These are phyloP conservation scores for Bursaphelenchus okinawaensis DNA, from an alignment of 2,888 invertebrate genomes.

Conservation along the genomic window DNA sequence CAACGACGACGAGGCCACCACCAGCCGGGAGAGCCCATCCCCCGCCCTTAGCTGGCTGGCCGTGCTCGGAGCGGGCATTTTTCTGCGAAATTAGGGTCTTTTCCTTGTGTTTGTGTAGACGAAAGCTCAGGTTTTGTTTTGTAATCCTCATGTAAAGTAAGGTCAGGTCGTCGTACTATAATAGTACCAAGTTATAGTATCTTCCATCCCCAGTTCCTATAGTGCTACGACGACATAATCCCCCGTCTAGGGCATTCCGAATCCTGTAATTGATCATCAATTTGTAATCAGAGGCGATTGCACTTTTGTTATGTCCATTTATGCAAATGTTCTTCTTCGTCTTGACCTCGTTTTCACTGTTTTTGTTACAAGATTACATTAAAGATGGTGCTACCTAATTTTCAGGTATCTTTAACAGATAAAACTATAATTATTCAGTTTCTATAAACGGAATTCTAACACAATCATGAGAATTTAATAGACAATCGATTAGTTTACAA, in stretches of 20 bases:
- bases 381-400: background rate
- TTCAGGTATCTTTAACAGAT: background rate
- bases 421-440: background rate
- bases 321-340: background rate
- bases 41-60: too few species aligned
- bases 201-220: background rate
- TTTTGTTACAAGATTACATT: background rate
- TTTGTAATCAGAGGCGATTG: too few species aligned
- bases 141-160: too few species aligned
- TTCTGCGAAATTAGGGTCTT: background rate
- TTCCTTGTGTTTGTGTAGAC: background rate
- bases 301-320: too few species aligned
- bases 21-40: too few species aligned
- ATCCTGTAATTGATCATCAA: background rate
- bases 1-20: background rate
- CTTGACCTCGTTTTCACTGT: background rate
- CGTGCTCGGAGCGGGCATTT: background rate
- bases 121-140: background rate
- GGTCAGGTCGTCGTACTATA: too few species aligned
- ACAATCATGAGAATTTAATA: background rate
- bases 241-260: background rate
- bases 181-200: background rate
- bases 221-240: background rate
- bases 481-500: too few species aligned
- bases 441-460: background rate